Conservation (phyloP, 2,888 invertebrate species). For the Eutolmus rufibarbis region DNA sequence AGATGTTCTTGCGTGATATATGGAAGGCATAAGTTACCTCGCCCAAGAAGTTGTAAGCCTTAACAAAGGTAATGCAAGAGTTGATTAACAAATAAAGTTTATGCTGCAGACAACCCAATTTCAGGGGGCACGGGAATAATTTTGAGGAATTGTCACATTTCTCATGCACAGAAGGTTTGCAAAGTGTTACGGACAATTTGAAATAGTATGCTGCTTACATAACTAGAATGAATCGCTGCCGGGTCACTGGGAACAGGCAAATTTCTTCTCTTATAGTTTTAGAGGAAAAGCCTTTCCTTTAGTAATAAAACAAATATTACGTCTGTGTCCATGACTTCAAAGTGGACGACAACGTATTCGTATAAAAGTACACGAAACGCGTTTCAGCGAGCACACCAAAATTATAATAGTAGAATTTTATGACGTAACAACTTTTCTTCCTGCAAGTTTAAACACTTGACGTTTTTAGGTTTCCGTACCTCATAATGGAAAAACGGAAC, state of each 20-base stretch:
- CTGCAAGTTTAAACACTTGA: no score
- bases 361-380: no score
- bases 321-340: no score
- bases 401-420: no score
- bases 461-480: no score
- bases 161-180: background rate
- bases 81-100: slow-evolving; percentile 2
- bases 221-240: background rate
- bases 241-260: background rate
- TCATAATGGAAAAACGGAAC: no score
- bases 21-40: slow-evolving; percentile 24
- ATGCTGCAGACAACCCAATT: slow-evolving; percentile 8
- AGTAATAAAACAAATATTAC: background rate
- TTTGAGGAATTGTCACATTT: background rate
- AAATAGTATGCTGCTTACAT: background rate
- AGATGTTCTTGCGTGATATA: slow-evolving; percentile 27
- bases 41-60: background rate
- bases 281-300: background rate
- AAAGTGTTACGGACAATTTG: background rate
- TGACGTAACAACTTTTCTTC: no score
- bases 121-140: background rate
- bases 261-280: background rate
- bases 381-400: no score
- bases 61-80: background rate
- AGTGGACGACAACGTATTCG: no score